Base-by-base conservation (phyloP, 2,797 vertebrate species). In the Fringilla coelebs region DNA sequence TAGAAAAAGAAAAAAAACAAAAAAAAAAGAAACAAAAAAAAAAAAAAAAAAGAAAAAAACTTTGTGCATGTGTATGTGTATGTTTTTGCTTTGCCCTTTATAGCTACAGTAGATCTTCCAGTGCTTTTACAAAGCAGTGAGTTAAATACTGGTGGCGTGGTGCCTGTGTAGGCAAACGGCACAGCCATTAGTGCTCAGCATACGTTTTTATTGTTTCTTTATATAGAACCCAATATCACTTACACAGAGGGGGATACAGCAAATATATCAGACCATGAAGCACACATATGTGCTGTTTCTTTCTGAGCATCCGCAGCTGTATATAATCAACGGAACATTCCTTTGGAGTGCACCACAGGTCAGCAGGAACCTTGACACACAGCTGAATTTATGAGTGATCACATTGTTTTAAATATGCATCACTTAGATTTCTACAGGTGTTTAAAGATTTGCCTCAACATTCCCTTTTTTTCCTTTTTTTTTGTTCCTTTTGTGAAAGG, bases 311-410 rank as follows among this genome's bases (percentile, higher is more conserved):
- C 84, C 90, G 1, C 96, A 93, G 89, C 95, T 93, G 92, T 94
- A 95, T 89, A 97, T 94, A 96, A 94, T 89, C 94, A 97, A 92
- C 51, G 80, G 85, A 89, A 93, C 41, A 55, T 96, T 94, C 91
- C 93, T 96, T 85, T 82, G 28, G 79, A 90, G 94, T 94, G 94
- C 78, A 82, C 94, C 76, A 93, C 60, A 49, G 94, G 96, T 94
- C 97, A 98, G 94, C 96, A 97, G 96, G 85, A 84, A 77, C 94
- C 96, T 93, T 96, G 96, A 97, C 97, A 97, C 72, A 72, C 80
- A 63, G 83, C 83, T 95, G 94, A 85, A 95, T 95, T 88, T 73
- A 71, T 80, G 88, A 94, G 92, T 87, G 93, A 97, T 92, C 95
- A 91, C 89, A 93, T 95, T 97, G 93, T 96, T 97, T 95, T 96